Base-by-base conservation (phyloP, 2,888 invertebrate genomes). In the Phlogophora meticulosa region DNA sequence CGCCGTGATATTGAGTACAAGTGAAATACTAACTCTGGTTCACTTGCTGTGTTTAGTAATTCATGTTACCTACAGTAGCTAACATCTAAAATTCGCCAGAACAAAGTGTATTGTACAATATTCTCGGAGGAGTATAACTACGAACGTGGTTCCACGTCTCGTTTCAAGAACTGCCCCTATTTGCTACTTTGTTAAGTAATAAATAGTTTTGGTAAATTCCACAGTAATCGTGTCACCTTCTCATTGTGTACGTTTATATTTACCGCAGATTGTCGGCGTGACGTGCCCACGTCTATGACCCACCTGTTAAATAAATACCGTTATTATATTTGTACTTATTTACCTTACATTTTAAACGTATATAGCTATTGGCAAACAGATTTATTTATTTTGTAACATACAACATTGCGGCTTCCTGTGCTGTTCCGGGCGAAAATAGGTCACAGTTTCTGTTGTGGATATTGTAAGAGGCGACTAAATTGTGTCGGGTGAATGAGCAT, bases 181-280 rank as follows among this genome's bases (percentile, higher is more conserved):
- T 75, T 42, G 17, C n/a, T 58, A 78, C 79, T 17, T 70, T 69
- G 78, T 76, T 59, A 4, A 28, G 28, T 28, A 53, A 40, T 64
- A 57, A 73, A 73, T 78, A 28, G 74, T 85, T 85, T 78, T 68
- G 72, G 61, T 60, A 61, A 71, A 81, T 80, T 80, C 78, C 72
- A 69, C 77, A 78, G 78, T 76, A 79, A 81, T 72, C 76, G 85
- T 85, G 86, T 84, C 88, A 83, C 66, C 82, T 75, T 60, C 66
- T 66, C 82, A 77, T 84, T 86, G 85, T 89, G 77, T 85, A 76
- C 72, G 74, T 82, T 85, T 84, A 84, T 81, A 83, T 85, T 87
- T 86, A 86, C 84, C 82, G 77, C 81, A 61, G 71, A 80, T 78
- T 82, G 86, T 86, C 81, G 81, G 83, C 86, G 90, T 89, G 87